Base-by-base conservation (phyloP, 2,888 invertebrate species). In the Drosophila trichaetosa region DNA sequence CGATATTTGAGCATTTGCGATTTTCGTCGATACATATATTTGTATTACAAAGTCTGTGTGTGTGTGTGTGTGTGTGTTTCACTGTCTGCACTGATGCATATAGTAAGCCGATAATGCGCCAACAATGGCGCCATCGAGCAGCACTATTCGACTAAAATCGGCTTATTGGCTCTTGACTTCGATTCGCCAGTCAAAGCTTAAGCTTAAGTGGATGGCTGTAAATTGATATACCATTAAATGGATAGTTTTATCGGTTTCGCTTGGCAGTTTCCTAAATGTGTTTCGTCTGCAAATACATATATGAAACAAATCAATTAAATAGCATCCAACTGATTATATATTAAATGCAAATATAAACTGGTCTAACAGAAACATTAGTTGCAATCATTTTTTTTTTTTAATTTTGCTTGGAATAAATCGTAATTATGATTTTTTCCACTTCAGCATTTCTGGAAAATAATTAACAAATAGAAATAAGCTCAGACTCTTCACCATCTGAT, bases 131-230 rank as follows among this genome's bases (percentile, higher is more conserved):
- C 77, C 82, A 83, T 79, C 69, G 82, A 83, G 70, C 64, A 69
- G 76, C 69, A 67, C 72, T 75, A 73, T 75, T 75, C 70, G 61
- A 68, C 63, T 53, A 57, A 81, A 86, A 83, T 78, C 79, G 82
- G 84, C 89, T 76, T 86, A 83, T 71, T 83, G 71, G 79, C 75
- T 76, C 71, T 83, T 81, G 84, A 86, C 84, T 88, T 88, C 82
- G 73, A 83, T 83, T 72, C 73, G 66, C 79, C 70, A 69, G 87
- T 77, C 74, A 29, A n/a, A 72, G 88, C 79, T 83, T 84, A 83
- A 83, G 89, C 79, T 86, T 84, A 88, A 83, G 60, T 69, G 51
- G 69, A 65, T 65, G 40, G 52, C 49, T 65, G 69, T 59, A 64
- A 68, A 73, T 76, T 79, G 87, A 80, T 72, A 54, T 61, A 69